A percentile compares a stretch with the other conserved stretches of the same genome.
Conservation (phyloP, 2,113 vertebrate species). For the Cacatua alba region DNA sequence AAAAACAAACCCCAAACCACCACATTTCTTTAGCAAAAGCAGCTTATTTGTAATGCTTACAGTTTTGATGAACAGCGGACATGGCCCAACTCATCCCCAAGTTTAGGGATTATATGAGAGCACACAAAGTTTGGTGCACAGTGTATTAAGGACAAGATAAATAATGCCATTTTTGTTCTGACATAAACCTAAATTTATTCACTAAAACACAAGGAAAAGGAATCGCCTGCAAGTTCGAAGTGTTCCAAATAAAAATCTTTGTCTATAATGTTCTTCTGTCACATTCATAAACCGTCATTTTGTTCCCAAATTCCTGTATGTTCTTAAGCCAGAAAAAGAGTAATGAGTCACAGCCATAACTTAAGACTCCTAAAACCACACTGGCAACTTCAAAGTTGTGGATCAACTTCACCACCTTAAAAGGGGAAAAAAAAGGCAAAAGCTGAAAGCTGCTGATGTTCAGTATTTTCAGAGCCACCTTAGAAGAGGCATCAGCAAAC, state of each 20-base stretch:
- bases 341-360: background rate
- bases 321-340: background rate
- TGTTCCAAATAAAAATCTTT: background rate
- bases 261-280: background rate
- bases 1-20: background rate
- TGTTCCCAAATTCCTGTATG: background rate
- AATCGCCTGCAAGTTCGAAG: background rate
- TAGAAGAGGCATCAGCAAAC: background rate
- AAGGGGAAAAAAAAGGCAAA: background rate
- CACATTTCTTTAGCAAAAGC: background rate
- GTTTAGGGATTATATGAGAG: background rate
- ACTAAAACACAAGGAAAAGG: background rate
- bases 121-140: background rate
- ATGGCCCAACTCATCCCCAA: background rate
- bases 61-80: background rate
- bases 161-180: background rate
- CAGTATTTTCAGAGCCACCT: constrained; percentile 3
- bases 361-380: background rate
- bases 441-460: constrained; percentile 4
- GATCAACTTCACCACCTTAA: constrained; percentile 6
- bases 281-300: background rate
- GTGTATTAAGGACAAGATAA: background rate
- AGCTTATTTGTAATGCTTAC: background rate
- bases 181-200: background rate
- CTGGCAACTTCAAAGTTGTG: background rate